Evolutionary conservation across 2,888 invertebrate genomes (phyloP).

Genomic region (Zygogramma bicolorata): DNA sequence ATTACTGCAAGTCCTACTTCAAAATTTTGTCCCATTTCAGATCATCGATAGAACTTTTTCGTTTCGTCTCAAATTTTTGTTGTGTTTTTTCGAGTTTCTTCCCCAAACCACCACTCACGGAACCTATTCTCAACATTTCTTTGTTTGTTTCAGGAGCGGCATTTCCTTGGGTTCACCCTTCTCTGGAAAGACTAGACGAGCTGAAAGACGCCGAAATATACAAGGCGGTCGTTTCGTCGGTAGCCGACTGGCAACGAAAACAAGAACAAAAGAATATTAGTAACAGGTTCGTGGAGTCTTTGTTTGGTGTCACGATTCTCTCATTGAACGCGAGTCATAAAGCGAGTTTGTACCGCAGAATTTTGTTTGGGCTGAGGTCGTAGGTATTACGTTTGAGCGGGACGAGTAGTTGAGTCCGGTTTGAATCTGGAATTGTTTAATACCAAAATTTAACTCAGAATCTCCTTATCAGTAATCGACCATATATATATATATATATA

Average conservation of each 20-base stretch:
- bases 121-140: too few relatives aligned
- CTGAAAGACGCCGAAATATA: slow-evolving; percentile 78
- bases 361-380: neutral
- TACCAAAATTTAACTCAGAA: too few relatives aligned
- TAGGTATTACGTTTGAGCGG: neutral
- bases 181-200: slow-evolving; percentile 81
- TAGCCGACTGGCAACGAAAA: slow-evolving; percentile 77
- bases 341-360: neutral
- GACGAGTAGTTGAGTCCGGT: too few relatives aligned
- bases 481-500: too few relatives aligned
- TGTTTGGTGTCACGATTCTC: neutral
- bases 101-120: too few relatives aligned
- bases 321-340: neutral
- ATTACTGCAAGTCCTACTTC: too few relatives aligned
- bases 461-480: too few relatives aligned
- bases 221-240: slow-evolving; percentile 78
- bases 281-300: slow-evolving; percentile 47
- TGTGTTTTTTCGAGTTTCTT: too few relatives aligned
- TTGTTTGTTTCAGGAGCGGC: slow-evolving; percentile 42
- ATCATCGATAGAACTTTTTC: too few relatives aligned
- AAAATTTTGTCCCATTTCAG: too few relatives aligned
- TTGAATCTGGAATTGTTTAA: too few relatives aligned
- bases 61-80: too few relatives aligned
- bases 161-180: slow-evolving; percentile 68
- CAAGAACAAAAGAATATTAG: slow-evolving; percentile 66